Evolutionary conservation across 2,113 vertebrate genomes (phyloP), one percentile per base, ranked within the genome.

Genomic region (Megaceryle torquata): DNA sequence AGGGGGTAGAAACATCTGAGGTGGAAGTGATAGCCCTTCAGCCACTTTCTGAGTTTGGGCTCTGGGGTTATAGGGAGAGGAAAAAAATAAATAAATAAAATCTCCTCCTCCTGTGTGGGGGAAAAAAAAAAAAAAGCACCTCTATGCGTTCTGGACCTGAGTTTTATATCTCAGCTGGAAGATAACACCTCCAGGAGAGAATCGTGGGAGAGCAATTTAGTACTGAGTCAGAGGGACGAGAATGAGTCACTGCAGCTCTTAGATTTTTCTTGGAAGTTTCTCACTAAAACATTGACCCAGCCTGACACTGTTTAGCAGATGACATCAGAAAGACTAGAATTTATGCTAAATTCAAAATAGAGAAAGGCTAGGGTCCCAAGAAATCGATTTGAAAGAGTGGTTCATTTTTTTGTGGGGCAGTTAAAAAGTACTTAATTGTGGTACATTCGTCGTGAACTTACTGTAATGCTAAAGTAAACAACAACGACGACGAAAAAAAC

Each of bases 241-340:
- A 84, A 95, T 96, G 96, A 97, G 82, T 97, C 96, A 96, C 70
- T 51, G 74, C 65, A 84, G 82, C 5, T 80, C 43, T 94, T 84
- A 94, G 69, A 86, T 94, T 96, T 96, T 96, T 95, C 95, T 97
- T 96, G 96, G 95, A 96, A 97, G 88, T 95, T 96, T 91, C 91
- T 93, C 88, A 95, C 88, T 93, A 69, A 96, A 95, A 33, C 83
- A 67, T 64, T 79, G 93, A 92, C 92, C 91, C 56, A 95, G 69
- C 61, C 93, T 94, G 92, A 96, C 95, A 95, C 77, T 91, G 26
- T 91, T 95, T 88, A 65, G 72, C 39, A 31, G 83, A 89, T 94
- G 90, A 96, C 88, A 96, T 90, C 90, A 86, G 82, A 91, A 28
- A 91, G 15, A 77, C 37, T 81, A 46, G 67, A 75, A 48, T 64